phyloP scores from a whole-genome alignment of 2,113 vertebrate genomes.

The Ceratotherium simum region DNA sequence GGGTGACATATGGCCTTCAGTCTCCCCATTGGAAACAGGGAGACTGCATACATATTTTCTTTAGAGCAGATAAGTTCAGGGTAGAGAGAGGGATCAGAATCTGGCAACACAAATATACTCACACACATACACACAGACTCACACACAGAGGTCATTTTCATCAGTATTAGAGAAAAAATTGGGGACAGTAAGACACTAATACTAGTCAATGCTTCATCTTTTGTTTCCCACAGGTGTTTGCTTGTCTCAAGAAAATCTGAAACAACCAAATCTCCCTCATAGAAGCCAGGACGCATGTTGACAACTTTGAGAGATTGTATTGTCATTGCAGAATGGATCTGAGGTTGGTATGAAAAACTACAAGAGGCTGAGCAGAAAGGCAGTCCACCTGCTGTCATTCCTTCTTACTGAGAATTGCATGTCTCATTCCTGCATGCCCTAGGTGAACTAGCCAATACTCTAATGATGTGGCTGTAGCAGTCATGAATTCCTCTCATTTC shows the following conservation, averaged over 20 bases:
- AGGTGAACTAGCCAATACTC: neutral
- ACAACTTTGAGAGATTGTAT: neutral
- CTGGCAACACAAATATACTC: neutral
- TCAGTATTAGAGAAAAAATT: neutral
- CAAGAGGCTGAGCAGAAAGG: neutral
- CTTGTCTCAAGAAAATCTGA: neutral
- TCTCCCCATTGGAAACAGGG: neutral
- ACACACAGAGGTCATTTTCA: neutral
- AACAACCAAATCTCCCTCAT: neutral
- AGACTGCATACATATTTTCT: neutral
- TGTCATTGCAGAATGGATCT: too few relatives aligned
- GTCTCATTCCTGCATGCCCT: neutral
- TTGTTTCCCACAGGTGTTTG: neutral
- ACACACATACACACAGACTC: neutral
- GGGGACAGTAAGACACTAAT: neutral
- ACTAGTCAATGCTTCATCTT: neutral
- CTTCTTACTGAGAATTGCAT: neutral
- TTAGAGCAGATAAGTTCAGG: neutral
- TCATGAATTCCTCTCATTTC: neutral
- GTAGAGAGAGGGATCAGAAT: neutral
- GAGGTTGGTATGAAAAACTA: neutral
- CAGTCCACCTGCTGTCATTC: neutral
- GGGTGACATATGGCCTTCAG: neutral
- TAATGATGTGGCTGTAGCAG: neutral
- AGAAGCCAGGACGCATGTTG: neutral